Conservation (phyloP, 2,113 vertebrate species). For the Columba livia region DNA sequence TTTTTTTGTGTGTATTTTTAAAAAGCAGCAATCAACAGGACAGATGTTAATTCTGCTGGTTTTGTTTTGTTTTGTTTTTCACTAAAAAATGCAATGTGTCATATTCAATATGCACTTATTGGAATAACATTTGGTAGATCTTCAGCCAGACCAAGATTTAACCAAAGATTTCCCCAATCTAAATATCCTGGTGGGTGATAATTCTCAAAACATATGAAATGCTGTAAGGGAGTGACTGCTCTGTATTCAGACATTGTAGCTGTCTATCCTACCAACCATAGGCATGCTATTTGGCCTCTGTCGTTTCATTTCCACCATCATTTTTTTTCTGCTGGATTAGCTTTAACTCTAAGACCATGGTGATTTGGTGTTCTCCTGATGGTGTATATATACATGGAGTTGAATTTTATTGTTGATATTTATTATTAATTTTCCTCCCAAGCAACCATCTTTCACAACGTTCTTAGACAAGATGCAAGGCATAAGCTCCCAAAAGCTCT, state of each 20-base stretch:
- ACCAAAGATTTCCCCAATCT: not conserved
- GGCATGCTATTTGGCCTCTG: not conserved
- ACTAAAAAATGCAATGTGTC: not conserved
- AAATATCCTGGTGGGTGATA: not conserved
- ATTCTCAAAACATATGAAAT: not conserved
- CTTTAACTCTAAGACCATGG: not conserved
- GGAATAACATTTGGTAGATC: not conserved
- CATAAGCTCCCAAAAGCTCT: not conserved
- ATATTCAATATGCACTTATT: not conserved
- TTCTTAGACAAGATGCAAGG: not conserved
- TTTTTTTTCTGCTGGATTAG: not conserved
- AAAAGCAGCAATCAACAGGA: not conserved
- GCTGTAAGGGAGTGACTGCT: not conserved
- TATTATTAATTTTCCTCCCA: not conserved
- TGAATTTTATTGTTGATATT: not conserved
- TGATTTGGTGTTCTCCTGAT: not conserved
- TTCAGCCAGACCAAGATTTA: not conserved
- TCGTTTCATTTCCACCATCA: not conserved
- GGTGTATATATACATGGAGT: not conserved
- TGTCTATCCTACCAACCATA: not conserved
- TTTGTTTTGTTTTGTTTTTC: not conserved
- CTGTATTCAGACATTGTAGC: not conserved
- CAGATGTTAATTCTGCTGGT: not conserved
- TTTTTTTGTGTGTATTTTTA: not conserved
- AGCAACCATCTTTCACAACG: not conserved